Evolutionary conservation across 2,113 vertebrate genomes (phyloP).

Genomic region (Bubo blakistoni): DNA sequence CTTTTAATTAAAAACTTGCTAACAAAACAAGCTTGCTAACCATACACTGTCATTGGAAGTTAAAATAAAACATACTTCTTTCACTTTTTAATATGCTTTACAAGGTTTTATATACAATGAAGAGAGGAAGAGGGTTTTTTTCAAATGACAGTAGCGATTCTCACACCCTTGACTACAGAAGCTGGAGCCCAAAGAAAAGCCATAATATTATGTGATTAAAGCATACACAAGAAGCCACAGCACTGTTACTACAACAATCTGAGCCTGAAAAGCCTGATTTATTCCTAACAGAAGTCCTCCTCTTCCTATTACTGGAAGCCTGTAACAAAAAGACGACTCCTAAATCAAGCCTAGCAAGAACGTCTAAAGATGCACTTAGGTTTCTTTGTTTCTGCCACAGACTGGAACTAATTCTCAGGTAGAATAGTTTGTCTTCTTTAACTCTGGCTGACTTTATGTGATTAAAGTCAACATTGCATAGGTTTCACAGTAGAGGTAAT

Average conservation of each 20-base stretch:
- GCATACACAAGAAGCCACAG: neutral
- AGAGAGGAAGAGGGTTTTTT: neutral
- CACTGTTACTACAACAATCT: neutral
- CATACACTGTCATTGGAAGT: neutral
- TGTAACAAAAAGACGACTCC: neutral
- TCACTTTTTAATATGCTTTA: neutral
- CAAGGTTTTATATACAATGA: neutral
- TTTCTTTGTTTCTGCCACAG: neutral
- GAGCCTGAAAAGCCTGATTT: neutral
- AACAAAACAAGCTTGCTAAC: neutral
- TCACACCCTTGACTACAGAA: neutral
- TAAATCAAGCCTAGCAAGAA: neutral
- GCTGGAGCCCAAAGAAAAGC: neutral
- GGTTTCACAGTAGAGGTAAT: neutral
- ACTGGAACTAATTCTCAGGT: neutral
- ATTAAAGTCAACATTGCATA: neutral
- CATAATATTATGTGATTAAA: neutral
- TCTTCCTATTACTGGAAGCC: neutral
- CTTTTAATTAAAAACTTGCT: neutral
- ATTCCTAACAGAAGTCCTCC: neutral
- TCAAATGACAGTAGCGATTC: neutral
- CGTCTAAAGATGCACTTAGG: neutral
- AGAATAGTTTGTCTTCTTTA: neutral
- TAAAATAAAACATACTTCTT: neutral
- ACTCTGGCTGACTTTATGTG: neutral